Evolutionary conservation across 2,113 vertebrate genomes (phyloP).

Genomic region (Muntiacus reevesi): DNA sequence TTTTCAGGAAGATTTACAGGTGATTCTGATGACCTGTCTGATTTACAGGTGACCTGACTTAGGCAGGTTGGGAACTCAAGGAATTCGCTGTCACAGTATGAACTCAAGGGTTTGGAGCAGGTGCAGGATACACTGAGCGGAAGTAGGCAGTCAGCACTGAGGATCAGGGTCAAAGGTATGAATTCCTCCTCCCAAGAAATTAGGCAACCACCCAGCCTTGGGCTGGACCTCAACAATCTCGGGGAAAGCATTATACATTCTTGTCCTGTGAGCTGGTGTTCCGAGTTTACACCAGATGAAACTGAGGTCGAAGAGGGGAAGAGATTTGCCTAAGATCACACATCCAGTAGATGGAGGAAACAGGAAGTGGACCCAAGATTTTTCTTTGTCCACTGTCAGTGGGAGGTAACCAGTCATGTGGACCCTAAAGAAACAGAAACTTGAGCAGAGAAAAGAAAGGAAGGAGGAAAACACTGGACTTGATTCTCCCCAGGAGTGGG

Average conservation of each 20-base stretch:
- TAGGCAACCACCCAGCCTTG: background rate
- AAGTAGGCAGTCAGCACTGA: background rate
- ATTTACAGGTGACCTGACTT: background rate
- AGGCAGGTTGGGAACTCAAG: background rate
- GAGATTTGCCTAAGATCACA: background rate
- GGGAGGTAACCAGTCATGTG: background rate
- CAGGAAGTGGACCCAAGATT: background rate
- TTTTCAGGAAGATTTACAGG: background rate
- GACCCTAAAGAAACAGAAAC: background rate
- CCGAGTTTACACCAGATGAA: background rate
- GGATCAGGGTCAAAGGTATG: background rate
- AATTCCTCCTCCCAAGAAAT: background rate
- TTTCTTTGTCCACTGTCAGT: background rate
- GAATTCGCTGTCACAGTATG: background rate
- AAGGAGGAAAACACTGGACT: background rate
- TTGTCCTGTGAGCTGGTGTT: background rate
- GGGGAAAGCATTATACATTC: accelerated
- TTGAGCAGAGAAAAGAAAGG: background rate
- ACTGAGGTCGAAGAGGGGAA: background rate
- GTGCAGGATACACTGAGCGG: background rate
- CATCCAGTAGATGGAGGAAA: background rate
- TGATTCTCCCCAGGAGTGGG: background rate
- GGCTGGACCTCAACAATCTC: background rate
- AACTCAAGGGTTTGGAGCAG: background rate
- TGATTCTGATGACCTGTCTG: background rate